These are phyloP conservation scores for Rhyacophila evoluta DNA, from an alignment of 2,888 invertebrate genomes.

Conservation along the genomic window DNA sequence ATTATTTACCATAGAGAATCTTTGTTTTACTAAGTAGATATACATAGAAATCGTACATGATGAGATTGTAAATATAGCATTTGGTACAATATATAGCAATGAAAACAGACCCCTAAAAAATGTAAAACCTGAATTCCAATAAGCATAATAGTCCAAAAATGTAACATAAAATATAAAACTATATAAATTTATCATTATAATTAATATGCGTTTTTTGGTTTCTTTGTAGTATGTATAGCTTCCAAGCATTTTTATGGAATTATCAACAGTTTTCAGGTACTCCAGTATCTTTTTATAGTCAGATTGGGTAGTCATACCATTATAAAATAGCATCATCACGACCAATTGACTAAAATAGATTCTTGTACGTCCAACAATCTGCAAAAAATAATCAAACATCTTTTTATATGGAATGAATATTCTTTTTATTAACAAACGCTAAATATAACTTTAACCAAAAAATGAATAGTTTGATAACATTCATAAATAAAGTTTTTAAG, in stretches of 20 bases:
- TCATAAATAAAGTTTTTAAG: too few species aligned
- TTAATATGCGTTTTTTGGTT: background rate
- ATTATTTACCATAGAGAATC: background rate
- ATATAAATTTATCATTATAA: background rate
- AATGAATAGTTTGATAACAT: too few species aligned
- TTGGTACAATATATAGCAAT: conserved; percentile 10
- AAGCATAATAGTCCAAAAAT: background rate
- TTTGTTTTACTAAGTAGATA: conserved; percentile 2
- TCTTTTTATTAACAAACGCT: too few species aligned
- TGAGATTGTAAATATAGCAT: background rate
- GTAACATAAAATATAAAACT: background rate
- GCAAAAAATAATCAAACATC: conserved; percentile 13
- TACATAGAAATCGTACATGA: background rate
- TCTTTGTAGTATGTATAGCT: background rate
- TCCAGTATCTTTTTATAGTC: background rate
- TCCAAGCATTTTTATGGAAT: conserved; percentile 20
- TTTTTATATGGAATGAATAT: too few species aligned
- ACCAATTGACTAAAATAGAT: background rate
- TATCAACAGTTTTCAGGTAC: conserved; percentile 2
- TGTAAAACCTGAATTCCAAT: background rate
- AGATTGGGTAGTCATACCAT: background rate
- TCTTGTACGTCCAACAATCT: background rate
- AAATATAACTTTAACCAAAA: too few species aligned
- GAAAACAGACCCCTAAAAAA: background rate
- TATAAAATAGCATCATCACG: background rate